phyloP scores from a whole-genome alignment of 1,140 invertebrate genomes.

The Drosophila ercepeae region DNA sequence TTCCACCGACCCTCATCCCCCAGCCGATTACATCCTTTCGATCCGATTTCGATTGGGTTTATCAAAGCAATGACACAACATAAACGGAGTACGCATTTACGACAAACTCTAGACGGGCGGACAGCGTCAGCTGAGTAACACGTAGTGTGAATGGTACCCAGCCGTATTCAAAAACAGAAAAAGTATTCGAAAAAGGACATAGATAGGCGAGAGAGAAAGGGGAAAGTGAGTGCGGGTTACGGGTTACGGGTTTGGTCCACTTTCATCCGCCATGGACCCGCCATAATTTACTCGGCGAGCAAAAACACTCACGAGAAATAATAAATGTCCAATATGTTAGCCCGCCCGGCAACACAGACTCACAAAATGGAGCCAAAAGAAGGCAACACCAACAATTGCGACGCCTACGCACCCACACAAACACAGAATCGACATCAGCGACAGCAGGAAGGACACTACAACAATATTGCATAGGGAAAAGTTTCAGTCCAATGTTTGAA shows the following conservation, averaged over 20 bases:
- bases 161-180: conserved; percentile 46
- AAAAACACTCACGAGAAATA: conserved; percentile 81
- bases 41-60: conserved; percentile 12
- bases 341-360: conserved; percentile 61
- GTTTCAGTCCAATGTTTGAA: not conserved
- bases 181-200: no score
- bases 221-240: not conserved
- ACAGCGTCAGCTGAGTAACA: not conserved
- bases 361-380: conserved; percentile 48
- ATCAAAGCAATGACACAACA: conserved; percentile 2
- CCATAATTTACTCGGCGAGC: conserved; percentile 77
- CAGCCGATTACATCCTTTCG: not conserved
- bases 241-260: conserved; percentile 8
- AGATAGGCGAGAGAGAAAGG: not conserved
- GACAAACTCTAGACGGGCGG: not conserved
- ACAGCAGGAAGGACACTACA: conserved; percentile 27
- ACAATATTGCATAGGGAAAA: conserved; percentile 13
- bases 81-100: conserved; percentile 40
- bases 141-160: conserved; percentile 27
- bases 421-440: conserved; percentile 55
- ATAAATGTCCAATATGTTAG: conserved; percentile 83
- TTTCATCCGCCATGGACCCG: conserved; percentile 7
- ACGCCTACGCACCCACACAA: conserved; percentile 33
- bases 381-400: conserved; percentile 41
- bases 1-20: not conserved